Percentiles rank a stretch among this genome's conserved stretches.
phyloP scores from a whole-genome alignment of 2,888 invertebrate species.

The Pheosia tremula region DNA sequence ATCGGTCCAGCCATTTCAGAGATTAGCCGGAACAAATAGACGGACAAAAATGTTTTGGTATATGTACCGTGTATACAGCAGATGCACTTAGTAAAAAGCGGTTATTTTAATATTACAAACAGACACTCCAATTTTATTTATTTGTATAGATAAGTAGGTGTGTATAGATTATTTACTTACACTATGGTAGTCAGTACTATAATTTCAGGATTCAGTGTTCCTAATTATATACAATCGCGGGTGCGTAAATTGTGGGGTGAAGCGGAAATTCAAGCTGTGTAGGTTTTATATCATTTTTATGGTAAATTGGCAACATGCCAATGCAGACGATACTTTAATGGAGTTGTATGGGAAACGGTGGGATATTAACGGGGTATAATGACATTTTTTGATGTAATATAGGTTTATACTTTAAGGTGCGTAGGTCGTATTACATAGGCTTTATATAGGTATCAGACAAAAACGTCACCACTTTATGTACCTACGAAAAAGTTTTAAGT shows the following conservation, averaged over 20 bases:
- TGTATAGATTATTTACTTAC: neutral
- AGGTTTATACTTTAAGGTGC: neutral
- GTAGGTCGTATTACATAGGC: neutral
- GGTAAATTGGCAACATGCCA: conserved; percentile 29
- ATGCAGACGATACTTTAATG: conserved; percentile 7
- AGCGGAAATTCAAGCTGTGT: conserved; percentile 11
- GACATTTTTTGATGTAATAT: conserved; percentile 8
- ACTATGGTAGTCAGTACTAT: neutral
- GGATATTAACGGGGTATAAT: conserved; percentile 18
- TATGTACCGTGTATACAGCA: no score
- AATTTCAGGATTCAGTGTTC: neutral
- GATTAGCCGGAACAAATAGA: no score
- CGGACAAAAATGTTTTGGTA: no score
- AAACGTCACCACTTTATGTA: no score
- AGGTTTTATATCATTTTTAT: conserved; percentile 20
- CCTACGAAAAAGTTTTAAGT: no score
- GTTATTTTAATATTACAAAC: no score
- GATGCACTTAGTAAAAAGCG: no score
- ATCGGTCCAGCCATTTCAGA: no score
- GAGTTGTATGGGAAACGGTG: conserved; percentile 25
- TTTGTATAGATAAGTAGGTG: no score
- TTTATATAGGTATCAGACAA: no score
- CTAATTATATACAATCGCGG: no score
- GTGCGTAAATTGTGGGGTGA: conserved; percentile 9
- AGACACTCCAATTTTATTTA: no score